Evolutionary conservation across 2,888 invertebrate species (phyloP).

Genomic region (Drosophila multiciliata): DNA sequence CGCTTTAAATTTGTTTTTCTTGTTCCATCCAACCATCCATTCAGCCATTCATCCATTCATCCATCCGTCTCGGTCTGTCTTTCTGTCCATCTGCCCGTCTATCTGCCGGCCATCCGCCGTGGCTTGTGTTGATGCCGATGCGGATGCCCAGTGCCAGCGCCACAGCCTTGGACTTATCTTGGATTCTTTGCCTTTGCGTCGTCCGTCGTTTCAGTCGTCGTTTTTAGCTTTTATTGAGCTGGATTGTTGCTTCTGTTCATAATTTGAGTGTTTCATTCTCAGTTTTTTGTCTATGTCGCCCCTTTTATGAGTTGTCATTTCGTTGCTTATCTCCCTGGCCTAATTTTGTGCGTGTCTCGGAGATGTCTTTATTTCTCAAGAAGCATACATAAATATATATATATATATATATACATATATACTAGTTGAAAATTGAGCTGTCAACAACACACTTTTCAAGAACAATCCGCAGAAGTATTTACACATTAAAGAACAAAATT

Average conservation of each 20-base stretch:
- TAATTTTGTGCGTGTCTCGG: slow-evolving; percentile 12
- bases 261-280: slow-evolving; percentile 22
- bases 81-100: slow-evolving; percentile 13
- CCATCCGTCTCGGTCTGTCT: slow-evolving; percentile 8
- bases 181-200: slow-evolving; percentile 45
- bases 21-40: neutral
- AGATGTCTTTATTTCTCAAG: slow-evolving; percentile 12
- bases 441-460: neutral
- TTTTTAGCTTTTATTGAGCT: slow-evolving; percentile 30
- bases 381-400: neutral
- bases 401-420: neutral
- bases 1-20: slow-evolving; percentile 16
- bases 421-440: neutral
- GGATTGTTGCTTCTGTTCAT: slow-evolving; percentile 42
- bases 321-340: slow-evolving; percentile 29
- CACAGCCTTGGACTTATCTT: slow-evolving; percentile 43
- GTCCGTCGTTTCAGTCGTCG: slow-evolving; percentile 24
- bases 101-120: slow-evolving; percentile 29
- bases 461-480: neutral
- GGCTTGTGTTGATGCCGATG: slow-evolving; percentile 14
- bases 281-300: slow-evolving; percentile 29
- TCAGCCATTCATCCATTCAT: neutral
- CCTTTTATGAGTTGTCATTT: slow-evolving; percentile 34
- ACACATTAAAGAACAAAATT: neutral
- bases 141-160: slow-evolving; percentile 1